phyloP scores from a whole-genome alignment of 2,113 vertebrate genomes.

The crab-eating macaque (Macaca fascicularis) region DNA sequence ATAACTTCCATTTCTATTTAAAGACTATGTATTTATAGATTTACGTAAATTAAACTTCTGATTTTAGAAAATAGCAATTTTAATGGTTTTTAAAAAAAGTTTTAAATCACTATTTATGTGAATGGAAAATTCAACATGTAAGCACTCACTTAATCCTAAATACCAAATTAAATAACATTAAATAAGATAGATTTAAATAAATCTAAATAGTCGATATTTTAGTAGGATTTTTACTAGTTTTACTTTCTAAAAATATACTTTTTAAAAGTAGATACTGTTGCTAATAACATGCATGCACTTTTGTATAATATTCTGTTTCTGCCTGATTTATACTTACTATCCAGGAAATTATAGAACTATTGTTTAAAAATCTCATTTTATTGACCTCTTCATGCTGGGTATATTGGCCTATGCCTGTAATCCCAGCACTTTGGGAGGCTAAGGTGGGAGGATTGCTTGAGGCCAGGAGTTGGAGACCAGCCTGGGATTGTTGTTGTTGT shows the following conservation, averaged over 20 bases:
- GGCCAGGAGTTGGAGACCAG: too few relatives aligned
- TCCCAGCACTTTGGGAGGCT: too few relatives aligned
- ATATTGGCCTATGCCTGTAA: too few relatives aligned
- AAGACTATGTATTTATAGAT: slow-evolving; percentile 2
- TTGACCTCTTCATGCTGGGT: background rate
- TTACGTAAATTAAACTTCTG: background rate
- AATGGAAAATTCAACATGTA: background rate
- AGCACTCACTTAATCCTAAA: background rate
- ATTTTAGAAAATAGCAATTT: slow-evolving; percentile 32
- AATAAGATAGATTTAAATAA: background rate
- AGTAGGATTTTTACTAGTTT: slow-evolving; percentile 10
- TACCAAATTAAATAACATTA: slow-evolving; percentile 27
- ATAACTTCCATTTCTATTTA: slow-evolving; percentile 33
- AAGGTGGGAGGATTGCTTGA: too few relatives aligned
- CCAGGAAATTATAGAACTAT: background rate
- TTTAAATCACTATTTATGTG: slow-evolving; percentile 16
- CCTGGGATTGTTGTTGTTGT: background rate
- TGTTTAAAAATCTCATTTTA: background rate
- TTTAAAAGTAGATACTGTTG: background rate
- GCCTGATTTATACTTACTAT: background rate
- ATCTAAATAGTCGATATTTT: background rate
- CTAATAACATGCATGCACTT: background rate
- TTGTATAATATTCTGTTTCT: background rate
- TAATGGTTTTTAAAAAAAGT: slow-evolving; percentile 10
- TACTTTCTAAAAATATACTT: background rate